Evolutionary conservation across 2,888 invertebrate genomes (phyloP).

Genomic region (Hipparchia sbordonii): DNA sequence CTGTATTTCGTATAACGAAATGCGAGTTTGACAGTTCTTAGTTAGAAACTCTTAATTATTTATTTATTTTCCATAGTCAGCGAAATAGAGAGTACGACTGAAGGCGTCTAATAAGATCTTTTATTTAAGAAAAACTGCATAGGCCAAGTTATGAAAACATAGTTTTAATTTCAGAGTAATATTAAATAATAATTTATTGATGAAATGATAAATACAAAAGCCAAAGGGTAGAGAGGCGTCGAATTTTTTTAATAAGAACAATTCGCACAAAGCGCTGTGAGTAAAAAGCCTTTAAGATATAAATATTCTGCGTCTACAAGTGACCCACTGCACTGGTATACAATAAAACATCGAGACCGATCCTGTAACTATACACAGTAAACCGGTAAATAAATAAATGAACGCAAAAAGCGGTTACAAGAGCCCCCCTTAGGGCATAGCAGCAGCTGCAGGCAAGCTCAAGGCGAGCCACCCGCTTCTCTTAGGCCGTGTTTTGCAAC

Average conservation of each 20-base stretch:
- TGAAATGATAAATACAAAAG: too few relatives aligned
- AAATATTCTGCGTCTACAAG: constrained; percentile 1
- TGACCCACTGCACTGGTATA: constrained; percentile 25
- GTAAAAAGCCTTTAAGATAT: not conserved
- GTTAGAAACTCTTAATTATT: too few relatives aligned
- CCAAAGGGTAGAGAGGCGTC: too few relatives aligned
- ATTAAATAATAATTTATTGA: too few relatives aligned
- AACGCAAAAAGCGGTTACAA: constrained; percentile 67
- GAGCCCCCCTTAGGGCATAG: constrained; percentile 61
- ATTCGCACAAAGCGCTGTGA: not conserved
- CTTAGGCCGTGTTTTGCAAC: constrained; percentile 54
- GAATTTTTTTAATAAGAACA: not conserved
- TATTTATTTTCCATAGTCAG: too few relatives aligned
- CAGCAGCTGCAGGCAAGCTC: constrained; percentile 69
- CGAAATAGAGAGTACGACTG: too few relatives aligned
- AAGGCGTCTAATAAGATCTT: too few relatives aligned
- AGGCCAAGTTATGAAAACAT: too few relatives aligned
- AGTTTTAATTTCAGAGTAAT: too few relatives aligned
- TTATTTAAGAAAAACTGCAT: too few relatives aligned
- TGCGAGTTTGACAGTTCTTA: too few relatives aligned
- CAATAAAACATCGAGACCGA: constrained; percentile 36
- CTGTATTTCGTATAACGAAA: too few relatives aligned
- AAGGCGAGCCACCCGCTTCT: constrained; percentile 74
- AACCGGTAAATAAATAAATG: constrained; percentile 69
- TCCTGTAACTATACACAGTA: constrained; percentile 62